Evolutionary conservation across 2,113 vertebrate genomes (phyloP).

Genomic region (Gallinago media): DNA sequence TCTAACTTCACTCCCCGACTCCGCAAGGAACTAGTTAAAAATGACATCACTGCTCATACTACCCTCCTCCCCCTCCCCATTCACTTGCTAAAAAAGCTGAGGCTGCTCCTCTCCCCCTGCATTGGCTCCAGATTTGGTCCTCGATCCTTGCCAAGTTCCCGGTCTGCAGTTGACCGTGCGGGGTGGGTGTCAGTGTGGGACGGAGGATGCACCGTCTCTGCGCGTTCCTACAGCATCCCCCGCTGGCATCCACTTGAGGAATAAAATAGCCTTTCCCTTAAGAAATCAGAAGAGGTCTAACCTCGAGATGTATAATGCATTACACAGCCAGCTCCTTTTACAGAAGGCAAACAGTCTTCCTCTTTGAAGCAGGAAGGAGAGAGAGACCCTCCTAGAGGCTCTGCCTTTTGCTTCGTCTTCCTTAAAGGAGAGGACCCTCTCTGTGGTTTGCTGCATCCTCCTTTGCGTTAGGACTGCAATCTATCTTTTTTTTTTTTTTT

Average conservation of each 20-base stretch:
- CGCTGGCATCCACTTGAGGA: background rate
- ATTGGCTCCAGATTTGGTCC: slow-evolving; percentile 70
- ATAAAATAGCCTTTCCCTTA: slow-evolving; percentile 30
- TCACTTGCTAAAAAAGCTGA: slow-evolving; percentile 66
- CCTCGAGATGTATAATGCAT: background rate
- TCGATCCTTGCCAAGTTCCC: background rate
- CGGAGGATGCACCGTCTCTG: background rate
- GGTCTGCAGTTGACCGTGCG: background rate
- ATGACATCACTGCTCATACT: slow-evolving; percentile 72
- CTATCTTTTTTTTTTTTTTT: background rate
- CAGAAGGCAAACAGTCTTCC: slow-evolving; percentile 70
- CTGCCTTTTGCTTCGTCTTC: slow-evolving; percentile 60
- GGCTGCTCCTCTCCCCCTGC: slow-evolving; percentile 70
- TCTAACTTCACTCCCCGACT: slow-evolving; percentile 76
- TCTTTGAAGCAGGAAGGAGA: slow-evolving; percentile 47
- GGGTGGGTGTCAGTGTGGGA: background rate
- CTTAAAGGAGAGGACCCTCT: slow-evolving; percentile 54
- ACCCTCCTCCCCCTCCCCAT: slow-evolving; percentile 49
- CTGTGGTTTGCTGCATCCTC: slow-evolving; percentile 60
- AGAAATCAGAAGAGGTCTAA: slow-evolving; percentile 46
- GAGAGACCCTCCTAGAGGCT: slow-evolving; percentile 28
- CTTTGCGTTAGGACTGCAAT: slow-evolving; percentile 70
- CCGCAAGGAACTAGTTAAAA: slow-evolving; percentile 74
- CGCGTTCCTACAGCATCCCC: background rate
- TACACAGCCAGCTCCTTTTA: slow-evolving; percentile 61